Evolutionary conservation across 1,140 invertebrate species (phyloP).

Genomic region (Drosophila santomea): DNA sequence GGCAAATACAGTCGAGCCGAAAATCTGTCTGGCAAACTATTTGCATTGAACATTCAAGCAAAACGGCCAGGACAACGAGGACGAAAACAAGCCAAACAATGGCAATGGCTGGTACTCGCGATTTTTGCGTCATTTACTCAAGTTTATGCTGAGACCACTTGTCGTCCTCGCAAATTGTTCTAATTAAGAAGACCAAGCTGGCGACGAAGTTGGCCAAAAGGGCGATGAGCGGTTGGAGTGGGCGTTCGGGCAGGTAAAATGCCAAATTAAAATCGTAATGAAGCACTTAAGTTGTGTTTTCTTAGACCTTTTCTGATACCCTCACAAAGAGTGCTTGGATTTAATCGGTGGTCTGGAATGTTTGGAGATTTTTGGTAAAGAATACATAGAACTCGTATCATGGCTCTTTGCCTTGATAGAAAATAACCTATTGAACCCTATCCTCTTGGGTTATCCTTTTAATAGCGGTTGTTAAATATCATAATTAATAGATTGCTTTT

Average conservation of each 20-base stretch:
- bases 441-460: too few species aligned
- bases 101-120: slow-evolving; percentile 35
- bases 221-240: too few species aligned
- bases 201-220: slow-evolving; percentile 28
- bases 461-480: neutral
- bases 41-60: slow-evolving; percentile 61
- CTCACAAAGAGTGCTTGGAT: neutral
- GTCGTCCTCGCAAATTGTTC: slow-evolving; percentile 70
- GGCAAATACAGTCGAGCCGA: slow-evolving; percentile 8
- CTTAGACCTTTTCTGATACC: slow-evolving; percentile 21
- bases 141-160: slow-evolving; percentile 69
- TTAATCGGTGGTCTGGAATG: too few species aligned
- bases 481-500: neutral
- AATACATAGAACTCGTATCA: too few species aligned
- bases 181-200: slow-evolving; percentile 66
- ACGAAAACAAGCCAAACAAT: slow-evolving; percentile 21
- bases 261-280: slow-evolving; percentile 78
- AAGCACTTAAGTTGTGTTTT: slow-evolving; percentile 60
- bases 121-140: slow-evolving; percentile 53
- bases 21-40: slow-evolving; percentile 53
- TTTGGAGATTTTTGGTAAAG: too few species aligned
- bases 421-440: too few species aligned
- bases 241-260: slow-evolving; percentile 58
- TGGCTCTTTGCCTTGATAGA: too few species aligned
- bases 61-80: slow-evolving; percentile 6